A percentile compares a stretch with the other conserved stretches of the same genome.
phyloP scores from a whole-genome alignment of 2,113 vertebrate genomes.

The Haliaeetus leucogaster region DNA sequence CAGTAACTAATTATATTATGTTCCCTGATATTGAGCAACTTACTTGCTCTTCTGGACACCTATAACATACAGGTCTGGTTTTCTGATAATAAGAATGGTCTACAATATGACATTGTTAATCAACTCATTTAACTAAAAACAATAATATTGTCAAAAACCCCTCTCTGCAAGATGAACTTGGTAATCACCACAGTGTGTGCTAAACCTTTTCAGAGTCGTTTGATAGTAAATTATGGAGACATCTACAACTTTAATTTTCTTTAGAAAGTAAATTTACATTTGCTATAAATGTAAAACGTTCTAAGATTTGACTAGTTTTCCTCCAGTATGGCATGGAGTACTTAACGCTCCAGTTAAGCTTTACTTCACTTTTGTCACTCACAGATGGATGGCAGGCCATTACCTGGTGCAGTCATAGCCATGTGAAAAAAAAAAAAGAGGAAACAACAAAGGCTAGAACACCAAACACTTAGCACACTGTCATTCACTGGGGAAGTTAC shows the following conservation, averaged over 20 bases:
- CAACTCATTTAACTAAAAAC: not conserved
- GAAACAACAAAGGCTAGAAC: not conserved
- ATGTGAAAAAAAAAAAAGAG: not conserved
- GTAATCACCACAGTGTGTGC: not conserved
- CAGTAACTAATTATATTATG: not conserved
- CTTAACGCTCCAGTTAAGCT: not conserved
- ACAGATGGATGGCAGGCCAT: not conserved
- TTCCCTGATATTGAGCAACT: not conserved
- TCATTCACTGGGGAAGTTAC: not conserved
- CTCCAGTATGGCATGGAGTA: not conserved
- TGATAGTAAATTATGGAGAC: slow-evolving; percentile 21
- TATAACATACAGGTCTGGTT: not conserved
- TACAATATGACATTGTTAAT: not conserved
- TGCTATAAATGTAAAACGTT: not conserved
- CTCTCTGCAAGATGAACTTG: not conserved
- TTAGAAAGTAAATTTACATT: slow-evolving; percentile 34
- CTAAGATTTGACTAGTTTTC: not conserved
- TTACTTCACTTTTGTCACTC: not conserved
- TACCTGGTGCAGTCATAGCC: not conserved
- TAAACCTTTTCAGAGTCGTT: not conserved
- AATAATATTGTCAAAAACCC: not conserved
- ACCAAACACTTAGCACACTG: not conserved
- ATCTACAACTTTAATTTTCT: not conserved
- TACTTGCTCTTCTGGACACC: not conserved
- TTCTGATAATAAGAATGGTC: not conserved